Evolutionary conservation across 2,888 invertebrate genomes (phyloP), one percentile per base, ranked within the genome.

Genomic region (Rotaria macrura): DNA sequence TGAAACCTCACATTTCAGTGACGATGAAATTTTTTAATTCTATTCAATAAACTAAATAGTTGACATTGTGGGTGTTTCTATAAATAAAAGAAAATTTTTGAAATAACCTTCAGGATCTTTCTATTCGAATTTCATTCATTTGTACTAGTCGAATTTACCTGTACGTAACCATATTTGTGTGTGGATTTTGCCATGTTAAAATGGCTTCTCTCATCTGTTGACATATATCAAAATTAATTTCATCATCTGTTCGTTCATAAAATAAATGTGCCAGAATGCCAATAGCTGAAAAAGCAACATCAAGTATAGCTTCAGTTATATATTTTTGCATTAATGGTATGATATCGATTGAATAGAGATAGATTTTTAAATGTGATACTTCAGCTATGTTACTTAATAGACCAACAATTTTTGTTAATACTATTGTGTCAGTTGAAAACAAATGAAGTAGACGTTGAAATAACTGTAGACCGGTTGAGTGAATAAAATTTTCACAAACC

Each of bases 81-180:
- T n/a, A n/a, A n/a, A n/a, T n/a, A n/a, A n/a, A n/a, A n/a, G n/a
- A n/a, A n/a, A n/a, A n/a, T n/a, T n/a, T n/a, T n/a, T n/a, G n/a
- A n/a, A n/a, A n/a, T n/a, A n/a, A n/a, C n/a, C n/a, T n/a, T n/a
- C n/a, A n/a, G n/a, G n/a, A n/a, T n/a, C n/a, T n/a, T n/a, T n/a
- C n/a, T n/a, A n/a, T n/a, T n/a, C n/a, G n/a, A n/a, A n/a, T n/a
- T n/a, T n/a, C n/a, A n/a, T n/a, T n/a, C n/a, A n/a, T n/a, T n/a
- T n/a, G n/a, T n/a, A n/a, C n/a, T n/a, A n/a, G n/a, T n/a, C n/a
- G n/a, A n/a, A n/a, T 49, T 49, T 87, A 90, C 91, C 91, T 90
- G 88, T 91, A 92, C 25, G 94, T 94, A 74, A 94, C 94, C 94
- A 94, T 94, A 89, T 94, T 94, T 85, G 93, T 93, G 86, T 93